These are phyloP conservation scores for Scomber japonicus DNA, from an alignment of 2,113 vertebrate species.

Conservation along the genomic window DNA sequence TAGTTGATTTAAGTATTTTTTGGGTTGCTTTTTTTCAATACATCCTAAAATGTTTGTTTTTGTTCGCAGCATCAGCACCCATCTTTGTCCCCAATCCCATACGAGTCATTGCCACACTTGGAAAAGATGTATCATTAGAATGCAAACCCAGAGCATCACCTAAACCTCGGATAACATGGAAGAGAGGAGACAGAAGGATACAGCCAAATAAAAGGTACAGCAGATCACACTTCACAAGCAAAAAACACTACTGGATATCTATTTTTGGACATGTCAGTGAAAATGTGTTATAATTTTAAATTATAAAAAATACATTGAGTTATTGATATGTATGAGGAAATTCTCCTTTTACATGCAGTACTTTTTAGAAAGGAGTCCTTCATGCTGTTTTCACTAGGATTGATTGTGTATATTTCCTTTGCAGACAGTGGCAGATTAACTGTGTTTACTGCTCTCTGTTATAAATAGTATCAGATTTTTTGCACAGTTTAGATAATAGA, in stretches of 20 bases:
- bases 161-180: slow-evolving; percentile 93
- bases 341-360: neutral
- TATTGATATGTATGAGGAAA: neutral
- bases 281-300: neutral
- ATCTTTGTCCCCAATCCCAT: slow-evolving; percentile 88
- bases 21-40: no score
- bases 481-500: slow-evolving; percentile 30
- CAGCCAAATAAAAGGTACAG: slow-evolving; percentile 90
- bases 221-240: neutral
- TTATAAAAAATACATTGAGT: neutral
- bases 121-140: slow-evolving; percentile 89
- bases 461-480: neutral
- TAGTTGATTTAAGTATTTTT: no score
- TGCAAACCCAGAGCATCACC: slow-evolving; percentile 94
- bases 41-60: neutral
- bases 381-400: slow-evolving; percentile 2
- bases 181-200: slow-evolving; percentile 89
- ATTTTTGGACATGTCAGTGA: neutral
- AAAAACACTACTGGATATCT: neutral
- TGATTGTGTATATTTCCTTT: neutral
- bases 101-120: slow-evolving; percentile 91
- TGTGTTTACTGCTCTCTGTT: slow-evolving; percentile 3
- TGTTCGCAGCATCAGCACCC: slow-evolving; percentile 90
- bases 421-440: neutral
- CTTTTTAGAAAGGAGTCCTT: neutral